phyloP scores from a whole-genome alignment of 2,113 vertebrate species.

The Cinclus mexicanus region DNA sequence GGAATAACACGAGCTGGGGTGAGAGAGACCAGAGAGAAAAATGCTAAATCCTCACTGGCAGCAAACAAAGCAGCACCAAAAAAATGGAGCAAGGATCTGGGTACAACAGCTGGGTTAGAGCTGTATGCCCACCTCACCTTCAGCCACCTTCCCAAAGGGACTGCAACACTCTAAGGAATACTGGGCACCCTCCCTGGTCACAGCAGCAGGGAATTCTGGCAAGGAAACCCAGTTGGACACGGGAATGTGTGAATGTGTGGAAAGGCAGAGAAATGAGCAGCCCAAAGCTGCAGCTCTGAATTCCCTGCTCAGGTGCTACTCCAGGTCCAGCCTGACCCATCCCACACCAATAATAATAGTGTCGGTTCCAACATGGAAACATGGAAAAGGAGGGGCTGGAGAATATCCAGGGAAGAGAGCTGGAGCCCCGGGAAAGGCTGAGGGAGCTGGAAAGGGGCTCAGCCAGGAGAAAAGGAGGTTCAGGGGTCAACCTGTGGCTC shows the following conservation, averaged over 20 bases:
- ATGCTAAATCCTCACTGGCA: neutral
- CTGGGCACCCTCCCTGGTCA: fast-evolving
- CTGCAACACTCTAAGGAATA: fast-evolving
- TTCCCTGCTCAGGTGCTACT: neutral
- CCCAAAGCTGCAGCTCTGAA: neutral
- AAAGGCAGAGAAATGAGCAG: neutral
- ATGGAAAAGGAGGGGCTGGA: neutral
- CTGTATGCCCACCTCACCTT: neutral
- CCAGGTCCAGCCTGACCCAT: neutral
- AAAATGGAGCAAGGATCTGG: neutral
- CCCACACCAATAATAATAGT: fast-evolving
- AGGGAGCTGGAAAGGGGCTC: neutral
- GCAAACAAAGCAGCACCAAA: neutral
- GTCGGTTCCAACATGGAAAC: neutral
- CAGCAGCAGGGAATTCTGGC: neutral
- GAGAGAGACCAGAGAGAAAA: neutral
- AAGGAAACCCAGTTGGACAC: neutral
- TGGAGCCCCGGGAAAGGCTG: neutral
- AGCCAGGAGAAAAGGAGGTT: neutral
- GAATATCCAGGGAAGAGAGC: no score
- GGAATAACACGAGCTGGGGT: neutral
- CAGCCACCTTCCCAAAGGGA: neutral
- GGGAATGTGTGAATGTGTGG: neutral
- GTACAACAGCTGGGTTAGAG: neutral
- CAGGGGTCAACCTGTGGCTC: neutral